Percentiles rank a stretch among this genome's conserved stretches.
Conservation (phyloP, 2,113 vertebrate species). For the Semnopithecus entellus region DNA sequence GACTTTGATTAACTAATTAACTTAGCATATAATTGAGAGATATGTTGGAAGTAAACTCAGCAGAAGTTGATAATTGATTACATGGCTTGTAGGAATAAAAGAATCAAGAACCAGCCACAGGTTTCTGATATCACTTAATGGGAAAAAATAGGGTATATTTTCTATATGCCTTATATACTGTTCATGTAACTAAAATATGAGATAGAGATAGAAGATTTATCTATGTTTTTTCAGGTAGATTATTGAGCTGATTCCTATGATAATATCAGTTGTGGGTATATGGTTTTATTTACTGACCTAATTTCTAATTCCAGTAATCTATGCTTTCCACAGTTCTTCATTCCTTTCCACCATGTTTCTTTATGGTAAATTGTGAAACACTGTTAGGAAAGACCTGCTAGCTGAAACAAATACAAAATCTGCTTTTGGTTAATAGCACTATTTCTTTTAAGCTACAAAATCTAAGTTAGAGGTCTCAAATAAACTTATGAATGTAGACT, state of each 20-base stretch:
- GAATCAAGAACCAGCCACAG: not conserved
- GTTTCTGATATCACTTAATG: not conserved
- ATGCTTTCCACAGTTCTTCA: not conserved
- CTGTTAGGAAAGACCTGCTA: not conserved
- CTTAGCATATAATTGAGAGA: not conserved
- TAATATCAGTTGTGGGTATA: not conserved
- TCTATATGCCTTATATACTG: too few relatives aligned
- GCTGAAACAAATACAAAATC: not conserved
- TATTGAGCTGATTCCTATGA: not conserved
- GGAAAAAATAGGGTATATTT: not conserved
- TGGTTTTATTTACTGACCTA: not conserved
- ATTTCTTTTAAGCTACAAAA: not conserved
- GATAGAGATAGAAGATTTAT: not conserved
- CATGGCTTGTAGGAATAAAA: not conserved
- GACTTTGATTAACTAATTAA: not conserved
- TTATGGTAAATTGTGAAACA: not conserved
- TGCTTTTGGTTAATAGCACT: not conserved
- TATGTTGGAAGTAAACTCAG: not conserved
- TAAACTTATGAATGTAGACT: not conserved
- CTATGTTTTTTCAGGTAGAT: not conserved
- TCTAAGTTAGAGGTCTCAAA: not conserved
- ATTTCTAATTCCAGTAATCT: not conserved
- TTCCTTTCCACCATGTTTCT: not conserved
- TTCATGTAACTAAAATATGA: not conserved
- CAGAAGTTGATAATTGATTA: not conserved